phyloP scores from a whole-genome alignment of 1,140 invertebrate species.

The Drosophila auraria region DNA sequence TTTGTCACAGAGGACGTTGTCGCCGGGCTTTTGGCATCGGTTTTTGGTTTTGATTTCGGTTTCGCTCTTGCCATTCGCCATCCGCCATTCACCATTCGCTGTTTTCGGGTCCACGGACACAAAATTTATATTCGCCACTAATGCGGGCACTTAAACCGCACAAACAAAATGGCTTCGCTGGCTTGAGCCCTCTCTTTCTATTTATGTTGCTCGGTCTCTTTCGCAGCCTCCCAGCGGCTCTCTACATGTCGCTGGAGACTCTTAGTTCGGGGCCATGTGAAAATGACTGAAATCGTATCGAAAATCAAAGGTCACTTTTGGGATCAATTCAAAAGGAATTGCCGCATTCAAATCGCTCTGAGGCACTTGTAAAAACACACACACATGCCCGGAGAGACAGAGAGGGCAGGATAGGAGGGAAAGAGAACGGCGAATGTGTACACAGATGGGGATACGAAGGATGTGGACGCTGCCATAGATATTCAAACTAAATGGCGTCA shows the following conservation, averaged over 20 bases:
- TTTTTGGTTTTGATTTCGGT: conserved; percentile 37
- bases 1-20: conserved; percentile 61
- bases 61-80: conserved; percentile 11
- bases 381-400: neutral
- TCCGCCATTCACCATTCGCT: conserved; percentile 20
- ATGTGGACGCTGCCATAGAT: conserved; percentile 69
- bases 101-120: conserved; percentile 54
- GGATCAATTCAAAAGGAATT: conserved; percentile 84
- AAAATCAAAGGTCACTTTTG: conserved; percentile 84
- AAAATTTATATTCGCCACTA: conserved; percentile 82
- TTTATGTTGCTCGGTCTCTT: neutral
- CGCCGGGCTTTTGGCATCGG: conserved; percentile 14
- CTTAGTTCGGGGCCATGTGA: conserved; percentile 72
- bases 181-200: conserved; percentile 22
- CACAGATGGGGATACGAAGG: conserved; percentile 32
- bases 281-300: conserved; percentile 82
- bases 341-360: conserved; percentile 81
- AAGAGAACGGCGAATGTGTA: conserved; percentile 14
- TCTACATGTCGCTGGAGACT: conserved; percentile 65
- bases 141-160: conserved; percentile 82
- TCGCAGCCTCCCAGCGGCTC: conserved; percentile 1
- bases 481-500: conserved; percentile 83
- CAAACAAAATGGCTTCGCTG: conserved; percentile 72
- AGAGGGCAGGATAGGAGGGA: neutral
- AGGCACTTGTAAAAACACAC: conserved; percentile 73